Evolutionary conservation across 1,140 invertebrate genomes (phyloP), one percentile per base, ranked within the genome.

Genomic region (Drosophila ironensis): DNA sequence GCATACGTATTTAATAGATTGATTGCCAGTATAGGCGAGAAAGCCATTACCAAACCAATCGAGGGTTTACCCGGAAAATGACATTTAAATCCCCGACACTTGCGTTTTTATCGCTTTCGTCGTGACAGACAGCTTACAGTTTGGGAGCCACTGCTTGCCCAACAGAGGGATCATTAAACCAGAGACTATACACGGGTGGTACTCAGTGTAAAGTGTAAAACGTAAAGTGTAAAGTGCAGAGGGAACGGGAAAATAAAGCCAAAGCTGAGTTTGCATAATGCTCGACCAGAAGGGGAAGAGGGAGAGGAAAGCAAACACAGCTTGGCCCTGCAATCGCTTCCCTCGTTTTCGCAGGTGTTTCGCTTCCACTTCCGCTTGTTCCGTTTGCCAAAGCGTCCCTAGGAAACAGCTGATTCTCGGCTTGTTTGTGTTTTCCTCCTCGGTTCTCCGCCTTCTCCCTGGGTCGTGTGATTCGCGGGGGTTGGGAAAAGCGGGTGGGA

Each of bases 341-440:
- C 6, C 7, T 14, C n/a, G n/a, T n/a, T 22, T 16, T 38, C 47
- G 40, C 57, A 64, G 69, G 63, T 74, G 64, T 71, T 73, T 54
- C 61, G 53, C 33, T 78, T 78, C 74, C 64, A 73, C 42, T 82
- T 84, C 60, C 72, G 66, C 41, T 38, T 56, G 59, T 81, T 75
- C 38, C 74, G 40, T 48, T 46, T 44, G 56, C 66, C 66, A 67
- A 66, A 60, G 25, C 35, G 52, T 67, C 40, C 63, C 64, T 42
- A 47, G 38, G 46, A 59, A 76, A 82, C 76, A 81, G 76, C 76
- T 81, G 76, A 81, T 63, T 52, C 38, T 52, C n/a, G 61, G 60
- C 27, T 66, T 66, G 61, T 66, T 66, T 66, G 60, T 41, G 46
- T 52, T 66, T 59, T 64, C 19, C n/a, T 6, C n/a, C 6, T 50